Evolutionary conservation across 2,888 invertebrate species (phyloP), one percentile per base, ranked within the genome.

Genomic region (Allolobophora icterica): DNA sequence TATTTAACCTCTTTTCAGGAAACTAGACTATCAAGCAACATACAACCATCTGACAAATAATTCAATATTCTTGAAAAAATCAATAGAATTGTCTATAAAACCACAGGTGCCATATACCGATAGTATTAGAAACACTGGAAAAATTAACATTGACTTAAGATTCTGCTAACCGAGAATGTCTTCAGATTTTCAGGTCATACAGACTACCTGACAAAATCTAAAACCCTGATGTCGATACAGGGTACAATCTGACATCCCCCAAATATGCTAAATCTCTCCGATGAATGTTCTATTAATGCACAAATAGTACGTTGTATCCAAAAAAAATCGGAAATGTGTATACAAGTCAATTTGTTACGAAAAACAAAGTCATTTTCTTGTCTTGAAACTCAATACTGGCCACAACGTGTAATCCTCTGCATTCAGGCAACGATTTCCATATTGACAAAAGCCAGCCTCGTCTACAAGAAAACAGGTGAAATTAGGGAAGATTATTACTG

Each of bases 361-460:
- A 30, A 8, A 71, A n/a, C 71, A 71, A 11, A n/a, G 17, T n/a
- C 71, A n/a, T 71, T n/a, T n/a, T 52, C 71, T 71, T 13, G 13
- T 45, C 71, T 71, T 71, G 71, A 71, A 71, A 71, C n/a, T 71
- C 71, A 71, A n/a, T 58, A 30, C 58, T 58, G 58, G 58, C 30
- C 13, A 19, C 58, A 30, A 30, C 58, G 5, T 30, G 1, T 24
- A 58, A 58, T 30, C 3, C 24, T 58, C 30, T 24, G 30, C 8
- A 3, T 71, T 71, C 71, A 71, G 8, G 87, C 87, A 15, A 15
- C 38, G 15, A 87, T 87, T 38, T 87, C 87, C 87, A 87, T 87
- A 15, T 87, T 87, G 35, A 87, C 87, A 35, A 87, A 87, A 34
- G 87, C 87, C 87, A 87, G 38, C 35, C 87, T 34, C 15, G 87